These are phyloP conservation scores for Tenthredo scrophulariae DNA, from an alignment of 2,888 invertebrate genomes.

Conservation along the genomic window DNA sequence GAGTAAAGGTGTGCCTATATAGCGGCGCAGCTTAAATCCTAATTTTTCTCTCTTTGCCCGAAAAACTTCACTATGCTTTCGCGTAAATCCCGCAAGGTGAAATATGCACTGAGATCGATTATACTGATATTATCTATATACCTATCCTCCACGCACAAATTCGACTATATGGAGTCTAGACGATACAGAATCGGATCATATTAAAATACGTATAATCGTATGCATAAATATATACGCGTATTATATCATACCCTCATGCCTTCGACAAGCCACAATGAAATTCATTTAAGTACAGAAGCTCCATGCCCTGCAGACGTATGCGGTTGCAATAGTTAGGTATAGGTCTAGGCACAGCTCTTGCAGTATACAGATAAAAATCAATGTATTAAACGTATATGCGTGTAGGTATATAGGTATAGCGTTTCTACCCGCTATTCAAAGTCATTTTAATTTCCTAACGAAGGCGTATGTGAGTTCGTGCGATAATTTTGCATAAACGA, in stretches of 20 bases:
- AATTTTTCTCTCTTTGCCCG: too few species aligned
- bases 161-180: neutral
- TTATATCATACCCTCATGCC: neutral
- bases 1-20: too few species aligned
- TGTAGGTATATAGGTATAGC: neutral
- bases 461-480: neutral
- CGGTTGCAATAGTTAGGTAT: too few species aligned
- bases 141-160: neutral
- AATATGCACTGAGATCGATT: neutral
- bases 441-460: conserved; percentile 29
- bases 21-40: too few species aligned
- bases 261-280: too few species aligned
- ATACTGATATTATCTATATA: neutral
- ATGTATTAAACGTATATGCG: neutral
- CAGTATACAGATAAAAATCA: neutral
- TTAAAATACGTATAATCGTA: too few species aligned
- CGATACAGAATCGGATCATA: neutral
- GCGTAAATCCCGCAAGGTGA: conserved; percentile 10
- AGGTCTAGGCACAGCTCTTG: too few species aligned
- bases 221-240: too few species aligned
- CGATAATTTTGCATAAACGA: conserved; percentile 27
- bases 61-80: neutral
- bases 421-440: neutral
- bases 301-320: neutral
- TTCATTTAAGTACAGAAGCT: neutral